Conservation (phyloP, 2,888 invertebrate genomes). For the Leucophenga montana region DNA sequence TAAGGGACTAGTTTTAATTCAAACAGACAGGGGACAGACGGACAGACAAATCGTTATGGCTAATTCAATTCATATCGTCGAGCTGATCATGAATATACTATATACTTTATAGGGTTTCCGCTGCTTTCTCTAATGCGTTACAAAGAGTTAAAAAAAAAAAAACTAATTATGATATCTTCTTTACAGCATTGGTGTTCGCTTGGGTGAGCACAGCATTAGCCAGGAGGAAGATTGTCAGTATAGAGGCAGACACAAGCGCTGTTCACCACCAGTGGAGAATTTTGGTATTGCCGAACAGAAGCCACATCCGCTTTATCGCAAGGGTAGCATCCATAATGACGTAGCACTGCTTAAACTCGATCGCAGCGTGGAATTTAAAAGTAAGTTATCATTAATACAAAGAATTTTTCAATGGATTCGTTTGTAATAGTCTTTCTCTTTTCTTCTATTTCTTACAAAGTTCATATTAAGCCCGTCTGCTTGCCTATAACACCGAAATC, state of each 20-base stretch:
- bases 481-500: slow-evolving; percentile 58
- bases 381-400: slow-evolving; percentile 45
- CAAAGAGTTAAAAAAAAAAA: too few species aligned
- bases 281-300: slow-evolving; percentile 66
- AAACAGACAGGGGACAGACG: too few species aligned
- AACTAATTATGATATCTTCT: not conserved
- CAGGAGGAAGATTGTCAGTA: slow-evolving; percentile 64
- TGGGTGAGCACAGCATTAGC: slow-evolving; percentile 72
- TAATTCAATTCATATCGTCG: too few species aligned
- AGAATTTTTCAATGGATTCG: too few species aligned
- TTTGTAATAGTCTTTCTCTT: not conserved
- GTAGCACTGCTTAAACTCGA: slow-evolving; percentile 76
- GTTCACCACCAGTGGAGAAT: slow-evolving; percentile 72
- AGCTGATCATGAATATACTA: too few species aligned
- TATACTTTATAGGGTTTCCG: too few species aligned
- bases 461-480: slow-evolving; percentile 65
- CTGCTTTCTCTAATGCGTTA: too few species aligned
- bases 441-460: slow-evolving; percentile 27
- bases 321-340: slow-evolving; percentile 74
- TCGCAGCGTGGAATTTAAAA: slow-evolving; percentile 53
- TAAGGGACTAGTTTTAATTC: too few species aligned
- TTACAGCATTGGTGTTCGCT: slow-evolving; percentile 67
- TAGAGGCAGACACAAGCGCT: slow-evolving; percentile 50
- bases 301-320: slow-evolving; percentile 75
- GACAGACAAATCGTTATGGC: too few species aligned